Base-by-base conservation (phyloP, 1,140 invertebrate species). In the Xylocopa sonorina region DNA sequence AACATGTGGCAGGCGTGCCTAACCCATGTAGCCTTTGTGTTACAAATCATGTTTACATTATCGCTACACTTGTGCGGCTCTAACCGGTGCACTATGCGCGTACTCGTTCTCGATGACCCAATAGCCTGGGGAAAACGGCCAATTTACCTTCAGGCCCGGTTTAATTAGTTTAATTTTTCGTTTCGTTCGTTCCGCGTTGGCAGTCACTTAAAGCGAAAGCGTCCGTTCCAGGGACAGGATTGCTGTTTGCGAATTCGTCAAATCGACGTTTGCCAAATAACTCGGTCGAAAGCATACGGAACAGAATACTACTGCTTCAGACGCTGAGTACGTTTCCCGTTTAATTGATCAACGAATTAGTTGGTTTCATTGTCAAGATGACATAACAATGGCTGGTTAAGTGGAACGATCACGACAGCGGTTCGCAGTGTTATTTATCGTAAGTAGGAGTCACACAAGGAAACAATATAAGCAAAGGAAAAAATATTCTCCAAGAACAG, bases 31-130 rank as follows among this genome's bases (percentile, higher is more conserved):
- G 90, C 92, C 91, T 92, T 93, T 92, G 91, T 92, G 91, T 91
- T 92, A 89, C 90, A 91, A 92, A 92, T 92, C 90, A 89, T 92
- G 92, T 92, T 93, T 92, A 88, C 91, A 90, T 89, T 91, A 91
- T 91, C 91, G 90, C 88, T 90, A 87, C 88, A 91, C 89, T 90
- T 90, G 85, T 86, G 85, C 84, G 84, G 82, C 72, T 74, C 83
- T 74, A 78, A 71, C 78, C 83, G 66, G 78, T 72, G 67, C 64
- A 80, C 72, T 76, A 75, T 66, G 58, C 80, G 83, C 57, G 79
- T 64, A 79, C 71, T 86, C 83, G 81, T 85, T 80, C 80, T 69
- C 77, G 51, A 72, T 73, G 87, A 80, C 84, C 83, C 87, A 92
- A 91, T 91, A 90, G 90, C 92, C 91, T 80, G 87, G 90, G 90